These are phyloP conservation scores for Syncerus caffer DNA, from an alignment of 2,797 vertebrate species.

Conservation along the genomic window DNA sequence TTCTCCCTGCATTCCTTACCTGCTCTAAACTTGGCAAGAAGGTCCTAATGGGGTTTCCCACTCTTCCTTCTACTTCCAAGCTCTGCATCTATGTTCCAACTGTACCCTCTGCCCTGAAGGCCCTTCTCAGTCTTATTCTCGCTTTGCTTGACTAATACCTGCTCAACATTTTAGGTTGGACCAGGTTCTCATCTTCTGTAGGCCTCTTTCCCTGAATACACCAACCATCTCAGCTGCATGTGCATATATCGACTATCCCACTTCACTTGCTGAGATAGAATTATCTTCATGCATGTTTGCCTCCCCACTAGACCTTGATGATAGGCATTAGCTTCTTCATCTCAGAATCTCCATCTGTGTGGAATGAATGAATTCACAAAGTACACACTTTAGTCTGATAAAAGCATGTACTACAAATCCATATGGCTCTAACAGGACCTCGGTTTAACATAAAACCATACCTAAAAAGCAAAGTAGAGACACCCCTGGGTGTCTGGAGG, in stretches of 20 bases:
- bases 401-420: neutral
- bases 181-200: neutral
- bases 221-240: neutral
- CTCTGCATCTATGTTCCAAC: neutral
- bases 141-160: neutral
- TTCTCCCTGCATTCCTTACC: neutral
- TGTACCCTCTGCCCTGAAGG: neutral
- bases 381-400: neutral
- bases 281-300: conserved; percentile 28
- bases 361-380: conserved; percentile 26
- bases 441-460: neutral
- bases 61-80: neutral
- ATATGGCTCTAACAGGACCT: neutral
- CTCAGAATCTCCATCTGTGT: conserved; percentile 31
- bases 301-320: conserved; percentile 27
- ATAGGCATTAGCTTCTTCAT: conserved; percentile 36
- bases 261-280: conserved; percentile 39
- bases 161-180: neutral
- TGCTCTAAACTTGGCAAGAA: neutral
- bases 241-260: neutral
- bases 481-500: neutral
- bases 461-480: neutral
- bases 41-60: neutral
- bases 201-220: neutral
- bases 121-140: neutral